A percentile compares a stretch with the other conserved stretches of the same genome.
Conservation (phyloP, 2,797 vertebrate species). For the Helostoma temminkii region DNA sequence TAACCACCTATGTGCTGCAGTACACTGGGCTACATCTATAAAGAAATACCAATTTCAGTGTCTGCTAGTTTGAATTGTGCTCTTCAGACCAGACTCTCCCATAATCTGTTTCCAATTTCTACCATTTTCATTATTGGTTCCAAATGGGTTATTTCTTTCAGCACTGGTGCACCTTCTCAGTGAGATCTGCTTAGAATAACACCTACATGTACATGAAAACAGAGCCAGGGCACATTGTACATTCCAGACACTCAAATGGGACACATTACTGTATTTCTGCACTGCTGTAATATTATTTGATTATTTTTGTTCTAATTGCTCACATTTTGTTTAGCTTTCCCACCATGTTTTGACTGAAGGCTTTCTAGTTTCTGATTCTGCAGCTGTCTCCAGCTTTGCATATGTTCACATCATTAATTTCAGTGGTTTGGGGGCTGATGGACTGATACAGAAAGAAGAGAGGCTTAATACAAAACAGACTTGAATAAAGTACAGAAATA, state of each 20-base stretch:
- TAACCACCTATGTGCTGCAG: slow-evolving; percentile 32
- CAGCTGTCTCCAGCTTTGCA: slow-evolving; percentile 39
- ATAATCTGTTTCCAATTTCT: too few relatives aligned
- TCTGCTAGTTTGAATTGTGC: slow-evolving; percentile 37
- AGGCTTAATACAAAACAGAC: too few relatives aligned
- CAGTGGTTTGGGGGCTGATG: too few relatives aligned
- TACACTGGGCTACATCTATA: slow-evolving; percentile 13
- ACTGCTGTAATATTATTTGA: slow-evolving; percentile 41
- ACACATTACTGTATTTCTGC: slow-evolving; percentile 48
- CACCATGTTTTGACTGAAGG: slow-evolving; percentile 55
- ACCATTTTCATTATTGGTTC: slow-evolving; percentile 59
- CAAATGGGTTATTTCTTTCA: slow-evolving; percentile 54
- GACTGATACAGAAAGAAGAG: too few relatives aligned
- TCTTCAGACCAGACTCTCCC: slow-evolving; percentile 36
- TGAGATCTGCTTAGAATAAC: slow-evolving; percentile 66
- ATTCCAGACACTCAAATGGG: slow-evolving; percentile 72
- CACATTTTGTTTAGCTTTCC: slow-evolving; percentile 60
- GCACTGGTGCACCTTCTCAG: slow-evolving; percentile 48
- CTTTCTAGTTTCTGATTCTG: slow-evolving; percentile 26
- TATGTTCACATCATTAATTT: slow-evolving; percentile 51
- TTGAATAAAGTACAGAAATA: too few relatives aligned
- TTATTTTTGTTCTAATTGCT: slow-evolving; percentile 46
- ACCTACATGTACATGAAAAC: slow-evolving; percentile 68
- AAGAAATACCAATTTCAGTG: slow-evolving; percentile 42
- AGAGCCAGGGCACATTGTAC: slow-evolving; percentile 42